Base-by-base conservation (phyloP, 2,888 invertebrate species). In the Lasioglossum calceatum region DNA sequence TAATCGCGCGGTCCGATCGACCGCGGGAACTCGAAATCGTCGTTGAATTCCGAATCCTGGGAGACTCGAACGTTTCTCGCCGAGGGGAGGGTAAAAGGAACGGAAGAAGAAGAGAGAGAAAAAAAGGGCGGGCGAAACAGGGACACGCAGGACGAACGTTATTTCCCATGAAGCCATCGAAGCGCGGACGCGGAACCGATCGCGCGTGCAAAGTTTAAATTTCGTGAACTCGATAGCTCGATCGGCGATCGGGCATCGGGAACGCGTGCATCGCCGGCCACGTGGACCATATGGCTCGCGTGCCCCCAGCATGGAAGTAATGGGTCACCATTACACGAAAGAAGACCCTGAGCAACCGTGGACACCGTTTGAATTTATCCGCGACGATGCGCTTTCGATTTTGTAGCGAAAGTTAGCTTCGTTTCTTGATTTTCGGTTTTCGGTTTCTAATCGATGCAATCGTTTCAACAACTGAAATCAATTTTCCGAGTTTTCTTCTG, bases 271-370 rank as follows among this genome's bases (percentile, higher is more conserved):
- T 91, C 75, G 84, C 47, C 75, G 87, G 83, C 84, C 91, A 86
- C 88, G 88, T 84, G 82, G 79, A 86, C 92, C 94, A 94, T 94
- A 94, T 94, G 94, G 93, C 84, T 92, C 90, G 90, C 92, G 94
- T 93, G 94, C 93, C 93, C 93, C 94, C 93, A 91, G 90, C 92
- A 91, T 91, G 94, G 93, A 94, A 94, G 89, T 94, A 94, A 94
- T 93, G 90, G 91, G 93, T 90, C 92, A 92, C 70, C 89, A 86
- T 93, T 92, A 92, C 91, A 88, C 83, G 61, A 83, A 86, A 88
- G 92, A 92, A 89, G 85, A 89, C 86, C 90, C 85, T 88, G 67
- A n/a, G 80, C 39, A 39, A 58, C 64, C 61, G 64, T 67, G 32
- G 36, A 23, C 79, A 7, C 44, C 44, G 70, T 12, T 39, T 4